Base-by-base conservation (phyloP, 2,888 invertebrate genomes). In the Cinara cedri region DNA sequence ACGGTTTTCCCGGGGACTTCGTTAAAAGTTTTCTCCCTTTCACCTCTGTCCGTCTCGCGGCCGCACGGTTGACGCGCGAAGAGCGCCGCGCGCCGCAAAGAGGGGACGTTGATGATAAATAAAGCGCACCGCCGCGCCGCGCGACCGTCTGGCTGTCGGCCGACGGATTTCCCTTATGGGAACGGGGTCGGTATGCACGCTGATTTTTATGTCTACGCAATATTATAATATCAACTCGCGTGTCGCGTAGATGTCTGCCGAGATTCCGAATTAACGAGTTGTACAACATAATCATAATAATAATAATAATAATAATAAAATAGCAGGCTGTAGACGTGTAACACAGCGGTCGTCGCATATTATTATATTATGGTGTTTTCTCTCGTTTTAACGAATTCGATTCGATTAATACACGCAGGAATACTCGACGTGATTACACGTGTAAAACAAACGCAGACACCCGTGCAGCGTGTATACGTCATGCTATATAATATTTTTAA, bases 201-300 rank as follows among this genome's bases (percentile, higher is more conserved):
- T n/a, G n/a, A n/a, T n/a, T n/a, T n/a, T n/a, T n/a, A n/a, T n/a
- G n/a, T n/a, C n/a, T n/a, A n/a, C n/a, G n/a, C n/a, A n/a, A 63
- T 26, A 60, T 3, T 60, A 26, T 26, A 60, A 16, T 60, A 60
- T n/a, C 34, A 60, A 16, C 24, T 60, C 16, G 26, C 24, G 34
- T 60, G 60, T 16, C 10, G 10, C 6, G 60, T 60, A 26, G 60
- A 60, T 26, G 60, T 16, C 26, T 3, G n/a, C 34, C 42, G 62
- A 63, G 62, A 34, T 63, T 42, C n/a, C 6, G 26, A 60, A 60
- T 60, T 60, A 60, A 60, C 60, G 60, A 60, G 60, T 60, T 26
- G 16, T 16, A 24, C 9, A 6, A 34, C 6, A 9, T 26, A 10
- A 34, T 34, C 6, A 6, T 34, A 4, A 34, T 34, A 4, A 34